Base-by-base conservation (phyloP, 2,888 invertebrate genomes). In the Drosophila histrio region DNA sequence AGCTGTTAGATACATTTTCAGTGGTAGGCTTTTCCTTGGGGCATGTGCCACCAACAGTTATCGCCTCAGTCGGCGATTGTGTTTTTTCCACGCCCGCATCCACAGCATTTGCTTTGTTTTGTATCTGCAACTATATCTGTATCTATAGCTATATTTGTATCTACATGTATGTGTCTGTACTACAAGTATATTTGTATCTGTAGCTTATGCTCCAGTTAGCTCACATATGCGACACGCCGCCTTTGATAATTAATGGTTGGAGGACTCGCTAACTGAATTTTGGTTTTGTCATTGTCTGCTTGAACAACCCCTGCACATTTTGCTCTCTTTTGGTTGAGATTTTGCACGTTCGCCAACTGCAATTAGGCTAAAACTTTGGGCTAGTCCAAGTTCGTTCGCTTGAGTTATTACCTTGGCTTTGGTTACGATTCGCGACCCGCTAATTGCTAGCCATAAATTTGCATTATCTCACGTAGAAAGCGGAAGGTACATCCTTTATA, bases 401-500 rank as follows among this genome's bases (percentile, higher is more conserved):
- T 85, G 82, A 83, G 69, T 85, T 83, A 83, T 87, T 73, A 68
- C 77, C 76, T 17, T 68, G 73, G 65, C 83, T 83, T 73, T 71
- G 86, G 71, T 76, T 83, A 54, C 77, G 77, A 86, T 74, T 79
- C 79, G 81, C 82, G 77, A 73, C 68, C 85, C 72, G 87, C 82
- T 83, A 83, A 83, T 83, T 87, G 87, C 87, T 71, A 68, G 73
- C 87, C 79, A 83, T 83, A 83, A 83, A 83, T 83, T 85, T 87
- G 85, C 87, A 83, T 83, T 83, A 83, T 85, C 82, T 83, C 82
- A 83, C 87, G 82, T 87, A 81, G 70, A 43, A 50, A 58, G 50
- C 63, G 54, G 54, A 63, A 63, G 73, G 80, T 64, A 63, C 58
- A 76, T 72, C 61, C 58, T 60, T 57, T 57, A 19, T 1, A 24